Evolutionary conservation across 2,797 vertebrate genomes (phyloP).

Genomic region (Podarcis siculus): DNA sequence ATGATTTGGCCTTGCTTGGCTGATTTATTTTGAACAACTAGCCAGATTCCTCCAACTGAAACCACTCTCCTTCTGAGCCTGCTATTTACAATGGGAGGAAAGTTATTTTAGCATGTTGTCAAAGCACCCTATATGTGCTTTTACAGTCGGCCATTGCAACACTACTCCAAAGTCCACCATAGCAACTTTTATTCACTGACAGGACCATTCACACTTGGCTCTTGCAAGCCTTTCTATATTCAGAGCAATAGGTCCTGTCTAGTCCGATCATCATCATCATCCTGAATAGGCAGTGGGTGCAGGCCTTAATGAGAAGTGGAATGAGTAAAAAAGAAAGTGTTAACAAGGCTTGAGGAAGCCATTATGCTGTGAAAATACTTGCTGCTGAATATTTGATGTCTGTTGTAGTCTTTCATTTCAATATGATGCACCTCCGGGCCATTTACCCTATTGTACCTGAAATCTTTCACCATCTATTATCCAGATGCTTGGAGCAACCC

Average conservation of each 20-base stretch:
- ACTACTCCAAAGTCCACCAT: neutral
- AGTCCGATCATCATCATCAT: conserved; percentile 6
- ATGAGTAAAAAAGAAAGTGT: conserved; percentile 9
- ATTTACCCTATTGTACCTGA: neutral
- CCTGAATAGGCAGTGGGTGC: neutral
- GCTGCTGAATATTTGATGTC: conserved; percentile 23
- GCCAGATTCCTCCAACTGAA: too few species aligned
- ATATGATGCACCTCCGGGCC: neutral
- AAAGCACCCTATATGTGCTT: neutral
- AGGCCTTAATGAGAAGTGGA: neutral
- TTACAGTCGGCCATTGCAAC: neutral
- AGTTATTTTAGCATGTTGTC: neutral
- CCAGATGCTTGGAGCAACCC: neutral
- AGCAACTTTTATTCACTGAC: neutral
- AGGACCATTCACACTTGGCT: neutral
- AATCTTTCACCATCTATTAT: conserved; percentile 11
- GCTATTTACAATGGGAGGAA: too few species aligned
- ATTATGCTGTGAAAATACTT: conserved; percentile 9
- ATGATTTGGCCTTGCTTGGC: too few species aligned
- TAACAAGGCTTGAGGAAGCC: conserved; percentile 3
- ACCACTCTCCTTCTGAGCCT: too few species aligned
- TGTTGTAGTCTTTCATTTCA: conserved; percentile 2
- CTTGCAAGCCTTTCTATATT: neutral
- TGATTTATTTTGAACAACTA: too few species aligned
- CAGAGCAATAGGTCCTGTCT: neutral